These are phyloP conservation scores for Sphaerodactylus townsendi DNA, from an alignment of 2,113 vertebrate genomes.

Conservation along the genomic window DNA sequence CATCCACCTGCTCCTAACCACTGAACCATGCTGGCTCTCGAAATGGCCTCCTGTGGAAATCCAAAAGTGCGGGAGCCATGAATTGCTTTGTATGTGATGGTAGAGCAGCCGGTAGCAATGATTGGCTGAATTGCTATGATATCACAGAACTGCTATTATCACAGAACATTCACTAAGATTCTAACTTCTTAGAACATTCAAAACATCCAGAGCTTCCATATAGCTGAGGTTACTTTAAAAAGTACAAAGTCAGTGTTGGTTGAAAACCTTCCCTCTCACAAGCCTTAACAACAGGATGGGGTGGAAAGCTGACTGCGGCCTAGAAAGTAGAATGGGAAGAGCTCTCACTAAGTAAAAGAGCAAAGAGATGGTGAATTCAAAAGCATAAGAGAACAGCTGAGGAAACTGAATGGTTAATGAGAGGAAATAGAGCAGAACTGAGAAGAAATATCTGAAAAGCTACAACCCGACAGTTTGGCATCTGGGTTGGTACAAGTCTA, in stretches of 20 bases:
- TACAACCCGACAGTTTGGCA: too few relatives aligned
- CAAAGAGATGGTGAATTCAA: too few relatives aligned
- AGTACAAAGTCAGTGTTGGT: not conserved
- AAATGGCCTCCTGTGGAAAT: too few relatives aligned
- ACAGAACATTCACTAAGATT: not conserved
- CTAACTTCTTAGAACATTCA: not conserved
- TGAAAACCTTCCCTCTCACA: not conserved
- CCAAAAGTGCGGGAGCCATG: too few relatives aligned
- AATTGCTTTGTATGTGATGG: too few relatives aligned
- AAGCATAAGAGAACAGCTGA: not conserved
- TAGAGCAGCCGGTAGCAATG: not conserved
- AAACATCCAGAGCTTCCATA: not conserved
- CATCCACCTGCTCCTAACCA: too few relatives aligned
- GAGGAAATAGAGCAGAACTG: too few relatives aligned
- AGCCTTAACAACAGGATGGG: not conserved
- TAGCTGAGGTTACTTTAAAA: too few relatives aligned
- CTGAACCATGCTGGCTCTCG: too few relatives aligned
- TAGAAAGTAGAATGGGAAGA: not conserved
- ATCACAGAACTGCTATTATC: not conserved
- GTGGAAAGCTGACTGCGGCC: too few relatives aligned
- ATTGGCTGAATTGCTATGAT: not conserved
- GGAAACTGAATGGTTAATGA: not conserved
- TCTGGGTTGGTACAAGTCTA: too few relatives aligned
- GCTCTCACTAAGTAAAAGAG: not conserved
- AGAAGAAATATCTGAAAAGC: too few relatives aligned